A percentile compares a stretch with the other conserved stretches of the same genome.
Conservation (phyloP, 2,113 vertebrate genomes). For the Grus americana region DNA sequence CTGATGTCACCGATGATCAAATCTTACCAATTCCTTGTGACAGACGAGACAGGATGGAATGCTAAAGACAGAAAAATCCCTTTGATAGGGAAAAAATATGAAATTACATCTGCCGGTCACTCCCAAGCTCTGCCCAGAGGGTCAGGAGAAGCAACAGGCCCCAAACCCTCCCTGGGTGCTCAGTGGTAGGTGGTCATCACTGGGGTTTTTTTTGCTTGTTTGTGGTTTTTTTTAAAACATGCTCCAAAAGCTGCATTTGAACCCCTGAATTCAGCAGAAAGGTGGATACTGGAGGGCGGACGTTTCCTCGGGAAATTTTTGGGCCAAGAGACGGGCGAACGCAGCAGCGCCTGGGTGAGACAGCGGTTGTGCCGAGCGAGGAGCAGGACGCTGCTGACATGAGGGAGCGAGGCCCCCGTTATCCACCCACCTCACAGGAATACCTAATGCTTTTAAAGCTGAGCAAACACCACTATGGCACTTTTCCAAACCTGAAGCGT, state of each 20-base stretch:
- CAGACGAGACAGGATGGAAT: background rate
- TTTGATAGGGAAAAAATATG: background rate
- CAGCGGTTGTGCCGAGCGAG: fast-evolving
- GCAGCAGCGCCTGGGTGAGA: fast-evolving
- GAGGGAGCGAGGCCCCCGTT: background rate
- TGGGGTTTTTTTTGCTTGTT: background rate
- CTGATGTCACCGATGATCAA: background rate
- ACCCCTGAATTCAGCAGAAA: background rate
- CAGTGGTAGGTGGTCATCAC: fast-evolving
- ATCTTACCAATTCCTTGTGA: background rate
- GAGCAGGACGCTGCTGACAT: fast-evolving
- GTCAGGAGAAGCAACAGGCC: background rate
- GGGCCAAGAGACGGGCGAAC: background rate
- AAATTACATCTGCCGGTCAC: fast-evolving
- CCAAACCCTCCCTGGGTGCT: background rate
- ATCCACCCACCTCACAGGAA: background rate
- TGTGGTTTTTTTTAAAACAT: too few relatives aligned
- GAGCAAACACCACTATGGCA: background rate
- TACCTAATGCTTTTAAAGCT: background rate
- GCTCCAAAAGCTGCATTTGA: background rate
- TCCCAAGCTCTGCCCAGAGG: background rate
- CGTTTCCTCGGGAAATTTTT: fast-evolving
- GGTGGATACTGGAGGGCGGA: fast-evolving
- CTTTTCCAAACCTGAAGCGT: background rate
- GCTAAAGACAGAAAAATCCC: background rate